Conservation (phyloP, 2,113 vertebrate genomes). For the Micronycteris hirsuta region DNA sequence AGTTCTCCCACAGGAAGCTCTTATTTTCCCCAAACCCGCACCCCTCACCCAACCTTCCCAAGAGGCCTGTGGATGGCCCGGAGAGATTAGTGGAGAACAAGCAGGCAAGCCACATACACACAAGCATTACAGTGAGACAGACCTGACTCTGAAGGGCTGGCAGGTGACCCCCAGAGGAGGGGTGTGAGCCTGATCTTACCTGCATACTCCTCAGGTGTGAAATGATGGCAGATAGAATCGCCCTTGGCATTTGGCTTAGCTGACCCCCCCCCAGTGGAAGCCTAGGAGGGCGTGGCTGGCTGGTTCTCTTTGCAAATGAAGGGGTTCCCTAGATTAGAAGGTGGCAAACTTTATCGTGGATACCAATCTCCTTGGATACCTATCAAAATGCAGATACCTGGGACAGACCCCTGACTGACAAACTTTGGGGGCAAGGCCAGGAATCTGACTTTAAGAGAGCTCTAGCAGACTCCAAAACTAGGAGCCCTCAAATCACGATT, state of each 20-base stretch:
- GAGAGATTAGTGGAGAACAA: too few species aligned
- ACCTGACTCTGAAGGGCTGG: neutral
- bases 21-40: neutral
- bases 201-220: neutral
- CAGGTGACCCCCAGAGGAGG: rapidly evolving
- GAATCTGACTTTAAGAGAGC: neutral
- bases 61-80: neutral
- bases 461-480: neutral
- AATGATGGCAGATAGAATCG: neutral
- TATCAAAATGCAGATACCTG: neutral
- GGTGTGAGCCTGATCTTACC: neutral
- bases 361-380: neutral
- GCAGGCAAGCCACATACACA: neutral
- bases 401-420: neutral
- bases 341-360: neutral
- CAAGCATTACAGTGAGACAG: neutral
- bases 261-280: neutral
- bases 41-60: rapidly evolving
- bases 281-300: neutral
- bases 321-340: neutral
- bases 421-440: neutral
- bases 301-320: neutral
- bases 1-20: neutral
- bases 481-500: neutral
- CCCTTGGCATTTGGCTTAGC: neutral